Percentiles rank a stretch among this genome's conserved stretches.
Evolutionary conservation across 2,888 invertebrate species (phyloP).

Genomic region (Noctua janthina): DNA sequence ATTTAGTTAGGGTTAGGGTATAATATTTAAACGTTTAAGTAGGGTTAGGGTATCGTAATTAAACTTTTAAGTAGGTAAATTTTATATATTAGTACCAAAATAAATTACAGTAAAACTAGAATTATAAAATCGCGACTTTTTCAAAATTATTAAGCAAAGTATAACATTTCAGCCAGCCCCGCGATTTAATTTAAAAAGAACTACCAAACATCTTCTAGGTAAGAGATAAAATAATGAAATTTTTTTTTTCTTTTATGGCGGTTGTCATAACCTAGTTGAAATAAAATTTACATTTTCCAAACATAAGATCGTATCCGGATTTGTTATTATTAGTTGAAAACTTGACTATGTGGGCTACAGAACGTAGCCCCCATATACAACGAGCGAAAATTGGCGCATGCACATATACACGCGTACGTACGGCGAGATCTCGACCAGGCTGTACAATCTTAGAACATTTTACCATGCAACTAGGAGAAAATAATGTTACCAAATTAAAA

Average conservation of each 20-base stretch:
- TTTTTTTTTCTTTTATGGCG: not conserved
- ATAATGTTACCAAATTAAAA: too few relatives aligned
- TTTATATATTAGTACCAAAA: too few relatives aligned
- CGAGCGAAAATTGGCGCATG: not conserved
- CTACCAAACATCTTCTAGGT: too few relatives aligned
- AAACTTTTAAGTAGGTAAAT: not conserved
- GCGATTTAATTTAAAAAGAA: too few relatives aligned
- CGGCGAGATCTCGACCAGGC: not conserved
- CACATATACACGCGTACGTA: not conserved
- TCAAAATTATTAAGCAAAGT: too few relatives aligned
- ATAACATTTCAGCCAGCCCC: too few relatives aligned
- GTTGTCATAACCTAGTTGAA: not conserved
- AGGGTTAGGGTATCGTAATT: not conserved
- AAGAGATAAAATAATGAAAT: too few relatives aligned
- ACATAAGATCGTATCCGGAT: not conserved
- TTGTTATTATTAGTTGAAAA: not conserved
- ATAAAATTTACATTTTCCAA: not conserved
- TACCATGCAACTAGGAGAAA: too few relatives aligned
- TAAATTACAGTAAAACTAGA: too few relatives aligned
- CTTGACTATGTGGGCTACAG: not conserved
- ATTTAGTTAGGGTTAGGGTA: not conserved
- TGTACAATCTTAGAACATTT: too few relatives aligned
- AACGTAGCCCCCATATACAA: not conserved
- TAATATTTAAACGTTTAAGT: not conserved
- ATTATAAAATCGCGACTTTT: too few relatives aligned